These are phyloP conservation scores for Dryomyza anilis DNA, from an alignment of 2,888 invertebrate species.

Conservation along the genomic window DNA sequence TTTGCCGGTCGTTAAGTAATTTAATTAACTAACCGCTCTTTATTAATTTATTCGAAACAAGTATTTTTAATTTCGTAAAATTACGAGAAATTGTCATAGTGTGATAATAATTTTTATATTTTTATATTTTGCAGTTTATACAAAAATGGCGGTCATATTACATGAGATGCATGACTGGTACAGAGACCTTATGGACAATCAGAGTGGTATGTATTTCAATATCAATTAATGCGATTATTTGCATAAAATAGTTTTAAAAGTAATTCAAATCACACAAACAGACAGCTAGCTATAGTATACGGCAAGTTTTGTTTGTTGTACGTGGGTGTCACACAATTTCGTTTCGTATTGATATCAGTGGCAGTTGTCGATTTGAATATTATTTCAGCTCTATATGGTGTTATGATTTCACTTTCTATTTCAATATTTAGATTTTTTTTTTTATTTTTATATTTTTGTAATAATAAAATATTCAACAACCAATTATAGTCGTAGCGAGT, in stretches of 20 bases:
- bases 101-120: background rate
- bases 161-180: slow-evolving; percentile 66
- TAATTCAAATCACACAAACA: background rate
- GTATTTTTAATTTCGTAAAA: no score
- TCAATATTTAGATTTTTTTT: background rate
- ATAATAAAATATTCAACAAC: no score
- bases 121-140: slow-evolving; percentile 17
- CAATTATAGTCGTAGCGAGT: no score
- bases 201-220: slow-evolving; percentile 67
- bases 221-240: background rate
- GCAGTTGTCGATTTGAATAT: slow-evolving; percentile 3
- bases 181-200: slow-evolving; percentile 74
- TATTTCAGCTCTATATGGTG: background rate
- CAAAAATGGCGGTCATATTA: slow-evolving; percentile 53
- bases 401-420: slow-evolving; percentile 10
- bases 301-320: background rate
- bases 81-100: no score
- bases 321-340: background rate
- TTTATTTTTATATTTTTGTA: no score
- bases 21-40: no score
- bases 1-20: no score
- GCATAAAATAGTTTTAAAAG: background rate
- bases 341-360: background rate
- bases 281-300: background rate
- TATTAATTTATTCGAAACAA: no score